These are phyloP conservation scores for Agrochola circellaris DNA, from an alignment of 2,888 invertebrate genomes.

Conservation along the genomic window DNA sequence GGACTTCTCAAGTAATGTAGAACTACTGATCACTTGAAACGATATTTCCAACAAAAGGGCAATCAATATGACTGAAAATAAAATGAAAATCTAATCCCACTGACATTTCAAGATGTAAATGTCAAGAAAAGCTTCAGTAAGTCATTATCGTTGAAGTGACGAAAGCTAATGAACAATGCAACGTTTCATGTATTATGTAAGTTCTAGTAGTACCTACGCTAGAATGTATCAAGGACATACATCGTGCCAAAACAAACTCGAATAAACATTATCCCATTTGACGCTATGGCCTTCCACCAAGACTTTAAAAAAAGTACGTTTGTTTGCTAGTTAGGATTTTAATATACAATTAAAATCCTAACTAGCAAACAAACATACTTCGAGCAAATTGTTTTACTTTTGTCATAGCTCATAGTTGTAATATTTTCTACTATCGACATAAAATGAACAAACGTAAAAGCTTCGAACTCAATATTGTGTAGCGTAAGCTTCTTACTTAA, in stretches of 20 bases:
- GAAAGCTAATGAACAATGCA: conserved; percentile 26
- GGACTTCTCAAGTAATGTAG: not conserved
- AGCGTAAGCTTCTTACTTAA: too few relatives aligned
- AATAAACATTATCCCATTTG: not conserved
- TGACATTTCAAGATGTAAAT: conserved; percentile 28
- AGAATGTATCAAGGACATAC: conserved; percentile 3
- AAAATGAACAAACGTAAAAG: not conserved
- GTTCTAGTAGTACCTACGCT: not conserved
- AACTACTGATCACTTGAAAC: not conserved
- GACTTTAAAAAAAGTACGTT: not conserved
- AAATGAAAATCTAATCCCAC: not conserved
- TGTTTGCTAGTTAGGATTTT: not conserved
- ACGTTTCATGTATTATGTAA: conserved; percentile 8
- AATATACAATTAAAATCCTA: too few relatives aligned
- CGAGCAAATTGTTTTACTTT: too few relatives aligned
- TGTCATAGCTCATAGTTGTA: too few relatives aligned
- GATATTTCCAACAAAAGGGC: not conserved
- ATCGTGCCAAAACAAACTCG: conserved; percentile 21
- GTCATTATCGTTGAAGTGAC: not conserved
- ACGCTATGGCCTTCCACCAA: not conserved
- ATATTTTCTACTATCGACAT: not conserved
- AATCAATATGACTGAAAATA: not conserved
- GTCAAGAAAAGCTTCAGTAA: conserved; percentile 13
- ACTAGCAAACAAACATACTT: too few relatives aligned
- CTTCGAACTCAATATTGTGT: not conserved